Evolutionary conservation across 2,113 vertebrate genomes (phyloP).

Genomic region (Myocastor coypus): DNA sequence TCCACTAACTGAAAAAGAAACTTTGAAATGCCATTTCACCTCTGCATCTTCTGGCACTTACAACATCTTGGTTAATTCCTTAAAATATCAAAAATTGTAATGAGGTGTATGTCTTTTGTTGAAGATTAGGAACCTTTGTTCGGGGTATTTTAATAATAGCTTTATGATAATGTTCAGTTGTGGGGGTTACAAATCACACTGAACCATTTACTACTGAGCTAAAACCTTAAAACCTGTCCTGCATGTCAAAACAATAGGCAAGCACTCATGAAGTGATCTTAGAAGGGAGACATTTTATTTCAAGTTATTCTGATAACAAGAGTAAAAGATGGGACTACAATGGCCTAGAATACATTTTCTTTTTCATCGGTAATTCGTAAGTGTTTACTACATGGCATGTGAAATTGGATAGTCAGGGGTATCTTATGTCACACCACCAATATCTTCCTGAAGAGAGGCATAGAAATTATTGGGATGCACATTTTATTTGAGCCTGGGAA

Average conservation of each 20-base stretch:
- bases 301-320: slow-evolving; percentile 27
- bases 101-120: slow-evolving; percentile 9
- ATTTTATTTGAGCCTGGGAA: neutral
- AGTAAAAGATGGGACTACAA: slow-evolving; percentile 48
- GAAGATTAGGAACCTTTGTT: slow-evolving; percentile 63
- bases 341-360: slow-evolving; percentile 42
- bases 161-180: slow-evolving; percentile 49
- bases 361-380: slow-evolving; percentile 64
- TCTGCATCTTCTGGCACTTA: slow-evolving; percentile 28
- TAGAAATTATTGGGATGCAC: slow-evolving; percentile 41
- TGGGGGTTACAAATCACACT: slow-evolving; percentile 57
- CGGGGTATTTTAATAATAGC: slow-evolving; percentile 65
- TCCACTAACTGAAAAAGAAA: slow-evolving; percentile 57
- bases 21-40: slow-evolving; percentile 59
- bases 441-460: slow-evolving; percentile 56
- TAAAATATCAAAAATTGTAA: slow-evolving; percentile 54
- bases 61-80: slow-evolving; percentile 74
- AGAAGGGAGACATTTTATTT: slow-evolving; percentile 45
- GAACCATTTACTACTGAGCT: slow-evolving; percentile 50
- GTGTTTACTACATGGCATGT: slow-evolving; percentile 63
- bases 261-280: neutral
- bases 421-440: slow-evolving; percentile 40
- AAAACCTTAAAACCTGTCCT: slow-evolving; percentile 52
- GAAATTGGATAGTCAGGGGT: slow-evolving; percentile 52
- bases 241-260: slow-evolving; percentile 58